Base-by-base conservation (phyloP, 2,888 invertebrate genomes). In the Drosophila demipolita region DNA sequence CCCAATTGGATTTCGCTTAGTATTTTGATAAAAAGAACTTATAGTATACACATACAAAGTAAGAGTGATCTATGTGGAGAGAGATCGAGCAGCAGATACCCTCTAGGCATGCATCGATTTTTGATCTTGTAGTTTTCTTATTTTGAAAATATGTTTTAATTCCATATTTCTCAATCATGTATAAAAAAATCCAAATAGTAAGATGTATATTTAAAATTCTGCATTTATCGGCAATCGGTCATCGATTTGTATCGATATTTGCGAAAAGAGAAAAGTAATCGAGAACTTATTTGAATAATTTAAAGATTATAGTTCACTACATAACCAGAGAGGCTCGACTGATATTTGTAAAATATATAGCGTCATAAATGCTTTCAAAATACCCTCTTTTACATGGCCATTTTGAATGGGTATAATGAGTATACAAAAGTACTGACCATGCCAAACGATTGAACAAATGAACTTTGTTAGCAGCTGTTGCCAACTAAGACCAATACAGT, bases 391-490 rank as follows among this genome's bases (percentile, higher is more conserved):
- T 29, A 6, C 4, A 40, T n/a, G 1, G 6, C 29, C 2, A 40
- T 11, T n/a, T n/a, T 11, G 8, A 40, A 40, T 45, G 20, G 23
- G 23, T 4, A 23, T 15, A 45, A 45, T 12, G 23, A 45, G 26
- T 40, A 57, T 38, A 32, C 15, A 40, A 63, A 45, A 67, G 63
- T 70, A 78, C 81, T 86, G 88, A 86, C 89, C 84, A 86, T 82
- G 66, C 85, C 87, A 83, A 86, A 35, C 66, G 26, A 23, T 38
- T 29, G 26, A 36, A n/a, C 66, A 48, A 66, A 75, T 75, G 66
- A 63, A 66, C 69, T 80, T 78, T 70, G 78, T 73, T 69, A 73
- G 80, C 84, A 89, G 82, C 80, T 86, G 84, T 76, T 84, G 81
- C 81, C 81, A 81, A 68, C 83, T 73, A 65, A 65, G 64, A 54